Evolutionary conservation across 2,113 vertebrate species (phyloP).

Genomic region (Brachirus orientalis): DNA sequence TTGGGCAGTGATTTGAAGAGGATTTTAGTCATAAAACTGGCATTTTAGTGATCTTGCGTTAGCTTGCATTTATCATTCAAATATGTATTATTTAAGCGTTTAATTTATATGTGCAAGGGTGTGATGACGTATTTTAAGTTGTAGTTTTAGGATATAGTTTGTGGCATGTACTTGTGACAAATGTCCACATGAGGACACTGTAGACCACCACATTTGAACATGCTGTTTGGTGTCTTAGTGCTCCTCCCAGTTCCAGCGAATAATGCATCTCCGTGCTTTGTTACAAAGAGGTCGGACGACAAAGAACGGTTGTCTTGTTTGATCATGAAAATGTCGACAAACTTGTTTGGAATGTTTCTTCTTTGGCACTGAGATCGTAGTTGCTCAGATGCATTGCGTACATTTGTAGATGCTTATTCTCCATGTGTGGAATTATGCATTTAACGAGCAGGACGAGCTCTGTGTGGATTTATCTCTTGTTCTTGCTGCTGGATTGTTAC

Average conservation of each 20-base stretch:
- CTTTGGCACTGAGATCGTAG: background rate
- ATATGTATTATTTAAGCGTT: no score
- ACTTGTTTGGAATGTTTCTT: background rate
- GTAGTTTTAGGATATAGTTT: no score
- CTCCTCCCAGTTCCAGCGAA: constrained; percentile 40
- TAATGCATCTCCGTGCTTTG: constrained; percentile 39
- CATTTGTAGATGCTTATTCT: background rate
- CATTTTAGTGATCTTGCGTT: constrained; percentile 63
- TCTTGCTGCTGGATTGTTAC: constrained; percentile 47
- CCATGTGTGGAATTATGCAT: constrained; percentile 34
- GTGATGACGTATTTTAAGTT: no score
- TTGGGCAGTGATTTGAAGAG: no score
- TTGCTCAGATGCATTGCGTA: no score
- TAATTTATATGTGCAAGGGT: no score
- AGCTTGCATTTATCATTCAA: constrained; percentile 56
- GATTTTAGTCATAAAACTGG: no score
- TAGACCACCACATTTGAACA: constrained; percentile 36
- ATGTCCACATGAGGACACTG: background rate
- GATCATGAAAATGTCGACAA: background rate
- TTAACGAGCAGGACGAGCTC: constrained; percentile 17
- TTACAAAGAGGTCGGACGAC: constrained; percentile 37
- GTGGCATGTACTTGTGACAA: no score
- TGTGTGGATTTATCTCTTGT: constrained; percentile 40
- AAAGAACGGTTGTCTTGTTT: background rate
- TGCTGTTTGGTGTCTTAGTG: background rate